Evolutionary conservation across 2,113 vertebrate species (phyloP), one percentile per base, ranked within the genome.

Genomic region (Fregata magnificens): DNA sequence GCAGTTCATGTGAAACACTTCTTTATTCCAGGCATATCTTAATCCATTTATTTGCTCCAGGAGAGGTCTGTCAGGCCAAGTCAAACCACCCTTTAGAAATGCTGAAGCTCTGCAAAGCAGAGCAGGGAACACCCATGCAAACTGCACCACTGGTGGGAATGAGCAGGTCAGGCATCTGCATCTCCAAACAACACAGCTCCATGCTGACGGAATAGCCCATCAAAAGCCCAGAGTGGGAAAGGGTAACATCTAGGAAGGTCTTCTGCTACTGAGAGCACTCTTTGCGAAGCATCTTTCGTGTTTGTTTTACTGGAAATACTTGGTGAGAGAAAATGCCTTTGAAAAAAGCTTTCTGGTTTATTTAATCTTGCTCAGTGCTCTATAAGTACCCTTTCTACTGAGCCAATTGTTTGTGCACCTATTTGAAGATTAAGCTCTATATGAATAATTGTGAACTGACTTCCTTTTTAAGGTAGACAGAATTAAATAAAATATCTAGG

Each of bases 161-260:
- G 19, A 49, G n/a, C 31, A 69, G 40, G 28, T 69, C n/a, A 38
- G 49, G n/a, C 36, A 42, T 5, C 32, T 34, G 21, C 40, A 72
- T 21, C 2, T 0, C 34, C 53, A 67, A 40, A 59, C 3, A 1
- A 19, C 52, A 76, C 20, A 36, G 26, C 21, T 84, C 32, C 9
- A 1, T 1, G 2, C 9, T 70, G 40, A 10, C 31, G 25, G 16
- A 9, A 83, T 1, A 74, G 38, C 32, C 10, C 22, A 2, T 36
- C 25, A 56, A 74, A 88, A 91, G 61, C 21, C 50, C 29, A 21
- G 10, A 58, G 76, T 6, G 8, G 25, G 34, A 38, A 65, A 61
- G 21, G 7, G 8, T 53, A 63, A 49, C 10, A 16, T 45, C 38
- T 63, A 49, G 14, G 29, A 59, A 72, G 24, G 6, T 31, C 38